Percentiles rank a stretch among this genome's conserved stretches.
These are phyloP conservation scores for Cyphomyrus plagiostoma DNA, from an alignment of 2,113 vertebrate species.

Conservation along the genomic window DNA sequence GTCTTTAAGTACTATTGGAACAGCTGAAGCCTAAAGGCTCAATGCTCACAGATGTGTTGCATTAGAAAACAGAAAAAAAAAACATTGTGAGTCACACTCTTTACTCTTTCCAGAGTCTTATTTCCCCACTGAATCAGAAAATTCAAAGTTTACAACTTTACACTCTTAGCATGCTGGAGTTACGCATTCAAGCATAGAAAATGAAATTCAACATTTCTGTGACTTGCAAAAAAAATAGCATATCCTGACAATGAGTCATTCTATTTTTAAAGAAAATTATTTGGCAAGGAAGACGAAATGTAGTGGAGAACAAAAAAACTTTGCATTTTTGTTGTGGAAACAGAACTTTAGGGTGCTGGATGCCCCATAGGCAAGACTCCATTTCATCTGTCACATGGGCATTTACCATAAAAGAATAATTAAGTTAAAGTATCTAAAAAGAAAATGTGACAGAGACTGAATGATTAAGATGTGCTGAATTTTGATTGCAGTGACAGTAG, in stretches of 20 bases:
- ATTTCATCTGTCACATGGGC: background rate
- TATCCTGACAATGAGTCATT: background rate
- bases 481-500: background rate
- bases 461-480: background rate
- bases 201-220: background rate
- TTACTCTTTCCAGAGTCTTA: background rate
- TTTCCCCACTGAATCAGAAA: background rate
- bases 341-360: background rate
- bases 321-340: background rate
- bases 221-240: background rate
- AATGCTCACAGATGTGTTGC: background rate
- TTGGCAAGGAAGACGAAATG: background rate
- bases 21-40: conserved; percentile 1
- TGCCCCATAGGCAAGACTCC: background rate
- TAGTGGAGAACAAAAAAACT: background rate
- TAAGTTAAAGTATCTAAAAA: background rate
- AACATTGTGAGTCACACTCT: background rate
- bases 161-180: background rate
- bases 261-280: background rate
- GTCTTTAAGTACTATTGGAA: background rate
- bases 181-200: background rate
- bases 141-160: background rate
- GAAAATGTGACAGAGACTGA: background rate
- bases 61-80: background rate
- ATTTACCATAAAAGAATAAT: background rate